Conservation (phyloP, 1,140 invertebrate species). For the Trigoniulus corallinus region DNA sequence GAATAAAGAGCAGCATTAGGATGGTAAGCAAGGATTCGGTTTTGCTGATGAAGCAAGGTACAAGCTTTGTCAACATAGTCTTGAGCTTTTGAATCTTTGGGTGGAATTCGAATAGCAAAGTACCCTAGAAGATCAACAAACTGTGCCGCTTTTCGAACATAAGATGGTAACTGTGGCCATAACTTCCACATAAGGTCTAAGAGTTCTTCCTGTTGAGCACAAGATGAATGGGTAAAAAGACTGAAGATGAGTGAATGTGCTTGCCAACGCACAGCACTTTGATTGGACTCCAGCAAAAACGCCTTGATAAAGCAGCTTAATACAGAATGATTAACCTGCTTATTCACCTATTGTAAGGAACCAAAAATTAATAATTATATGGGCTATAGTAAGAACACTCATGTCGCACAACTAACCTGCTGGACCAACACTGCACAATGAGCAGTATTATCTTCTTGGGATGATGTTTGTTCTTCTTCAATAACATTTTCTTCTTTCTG, state of each 20-base stretch:
- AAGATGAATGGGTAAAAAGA: constrained; percentile 65
- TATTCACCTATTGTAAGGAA: constrained; percentile 11
- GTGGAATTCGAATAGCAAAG: constrained; percentile 61
- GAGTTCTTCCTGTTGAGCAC: constrained; percentile 54
- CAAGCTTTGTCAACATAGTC: constrained; percentile 73
- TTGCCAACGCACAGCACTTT: constrained; percentile 84
- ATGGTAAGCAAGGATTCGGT: constrained; percentile 70
- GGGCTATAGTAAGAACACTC: too few relatives aligned
- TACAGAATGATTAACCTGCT: constrained; percentile 2
- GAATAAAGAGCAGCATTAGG: constrained; percentile 88
- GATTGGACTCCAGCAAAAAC: constrained; percentile 85
- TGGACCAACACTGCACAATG: too few relatives aligned
- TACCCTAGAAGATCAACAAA: constrained; percentile 92
- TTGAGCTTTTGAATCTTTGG: constrained; percentile 34
- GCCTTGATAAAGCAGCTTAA: constrained; percentile 60
- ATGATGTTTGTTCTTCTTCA: too few relatives aligned
- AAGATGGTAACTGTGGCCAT: constrained; percentile 77
- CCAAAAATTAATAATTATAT: too few relatives aligned
- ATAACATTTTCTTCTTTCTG: neutral
- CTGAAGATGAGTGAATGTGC: constrained; percentile 74
- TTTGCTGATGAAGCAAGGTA: constrained; percentile 65
- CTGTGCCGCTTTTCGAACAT: constrained; percentile 83
- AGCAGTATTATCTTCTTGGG: too few relatives aligned
- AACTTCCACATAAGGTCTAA: constrained; percentile 73
- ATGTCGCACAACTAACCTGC: too few relatives aligned